phyloP scores from a whole-genome alignment of 1,140 invertebrate species.

The Metaphire vulgaris region DNA sequence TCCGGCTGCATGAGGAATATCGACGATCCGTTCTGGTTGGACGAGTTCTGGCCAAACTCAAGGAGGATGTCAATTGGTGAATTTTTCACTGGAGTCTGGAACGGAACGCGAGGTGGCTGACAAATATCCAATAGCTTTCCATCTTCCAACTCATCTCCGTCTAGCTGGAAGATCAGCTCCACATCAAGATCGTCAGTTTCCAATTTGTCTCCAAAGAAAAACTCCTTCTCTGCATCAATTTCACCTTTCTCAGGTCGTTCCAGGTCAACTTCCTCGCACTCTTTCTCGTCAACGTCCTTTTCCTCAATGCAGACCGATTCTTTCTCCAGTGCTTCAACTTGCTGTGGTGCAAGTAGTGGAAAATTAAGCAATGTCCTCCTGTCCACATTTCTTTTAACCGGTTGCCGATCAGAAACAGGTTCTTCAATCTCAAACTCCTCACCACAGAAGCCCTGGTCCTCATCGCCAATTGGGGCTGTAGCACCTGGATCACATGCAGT shows the following conservation, averaged over 20 bases:
- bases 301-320: not conserved
- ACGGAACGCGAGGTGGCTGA: slow-evolving; percentile 4
- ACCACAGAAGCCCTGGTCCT: not conserved
- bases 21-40: not conserved
- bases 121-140: not conserved
- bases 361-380: too few species aligned
- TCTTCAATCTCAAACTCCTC: not conserved
- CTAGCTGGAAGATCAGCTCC: not conserved
- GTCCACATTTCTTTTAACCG: too few species aligned
- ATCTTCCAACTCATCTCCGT: not conserved
- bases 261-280: not conserved
- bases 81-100: slow-evolving; percentile 18
- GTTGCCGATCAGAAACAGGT: too few species aligned
- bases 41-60: not conserved
- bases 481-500: not conserved
- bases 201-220: not conserved
- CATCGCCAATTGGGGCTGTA: not conserved
- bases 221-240: not conserved
- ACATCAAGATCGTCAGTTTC: not conserved
- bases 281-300: not conserved
- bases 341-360: not conserved
- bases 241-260: not conserved
- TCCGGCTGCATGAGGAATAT: slow-evolving; percentile 8
- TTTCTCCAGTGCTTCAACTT: not conserved
- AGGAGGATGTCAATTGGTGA: slow-evolving; percentile 9